These are phyloP conservation scores for Euphonia xanthogaster DNA, from an alignment of 2,797 vertebrate species.

Conservation along the genomic window DNA sequence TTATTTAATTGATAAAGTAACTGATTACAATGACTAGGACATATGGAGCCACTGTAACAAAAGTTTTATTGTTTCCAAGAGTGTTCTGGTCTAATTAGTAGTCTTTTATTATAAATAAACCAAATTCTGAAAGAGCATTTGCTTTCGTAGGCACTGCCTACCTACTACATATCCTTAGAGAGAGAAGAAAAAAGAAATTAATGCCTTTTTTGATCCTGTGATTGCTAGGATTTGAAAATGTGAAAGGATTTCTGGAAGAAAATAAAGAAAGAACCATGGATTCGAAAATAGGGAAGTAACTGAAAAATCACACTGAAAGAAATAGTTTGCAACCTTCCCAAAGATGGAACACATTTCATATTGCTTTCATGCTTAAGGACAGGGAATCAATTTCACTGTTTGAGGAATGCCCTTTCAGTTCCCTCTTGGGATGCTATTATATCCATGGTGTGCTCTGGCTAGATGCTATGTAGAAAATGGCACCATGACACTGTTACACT, in stretches of 20 bases:
- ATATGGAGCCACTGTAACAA: not conserved
- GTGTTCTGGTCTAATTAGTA: not conserved
- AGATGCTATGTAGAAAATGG: not conserved
- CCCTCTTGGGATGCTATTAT: not conserved
- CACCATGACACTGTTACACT: rapidly evolving
- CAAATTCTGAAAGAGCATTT: not conserved
- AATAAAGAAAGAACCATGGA: not conserved
- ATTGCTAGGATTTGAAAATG: not conserved
- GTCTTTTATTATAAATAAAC: not conserved
- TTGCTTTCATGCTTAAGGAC: not conserved
- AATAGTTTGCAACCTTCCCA: not conserved
- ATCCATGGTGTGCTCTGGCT: not conserved
- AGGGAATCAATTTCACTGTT: not conserved
- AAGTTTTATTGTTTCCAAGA: not conserved
- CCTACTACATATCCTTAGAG: not conserved
- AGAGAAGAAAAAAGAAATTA: not conserved
- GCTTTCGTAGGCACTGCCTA: not conserved
- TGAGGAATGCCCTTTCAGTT: not conserved
- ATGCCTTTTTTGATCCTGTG: not conserved
- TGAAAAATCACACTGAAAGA: not conserved
- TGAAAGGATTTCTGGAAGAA: not conserved
- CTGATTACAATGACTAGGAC: not conserved
- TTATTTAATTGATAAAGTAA: not conserved
- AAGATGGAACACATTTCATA: not conserved
- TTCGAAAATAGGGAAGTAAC: not conserved